Conservation (phyloP, 2,113 vertebrate genomes). For the Brachypteracias leptosomus region DNA sequence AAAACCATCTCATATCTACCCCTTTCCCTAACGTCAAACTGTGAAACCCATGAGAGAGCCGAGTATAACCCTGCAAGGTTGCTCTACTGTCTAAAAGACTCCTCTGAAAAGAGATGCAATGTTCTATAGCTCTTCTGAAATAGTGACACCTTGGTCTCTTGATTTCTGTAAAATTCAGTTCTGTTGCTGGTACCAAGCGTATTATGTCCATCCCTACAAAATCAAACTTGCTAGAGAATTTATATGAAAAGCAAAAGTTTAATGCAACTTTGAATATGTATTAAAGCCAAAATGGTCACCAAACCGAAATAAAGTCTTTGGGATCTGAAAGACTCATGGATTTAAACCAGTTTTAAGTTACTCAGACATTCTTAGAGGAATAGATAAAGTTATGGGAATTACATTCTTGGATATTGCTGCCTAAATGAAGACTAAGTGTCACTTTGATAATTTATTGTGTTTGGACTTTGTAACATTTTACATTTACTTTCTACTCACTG, state of each 20-base stretch:
- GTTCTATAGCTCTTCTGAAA: not conserved
- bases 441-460: not conserved
- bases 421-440: not conserved
- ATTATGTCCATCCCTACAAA: not conserved
- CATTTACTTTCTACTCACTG: not conserved
- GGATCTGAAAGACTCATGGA: not conserved
- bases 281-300: not conserved
- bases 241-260: not conserved
- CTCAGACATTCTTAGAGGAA: not conserved
- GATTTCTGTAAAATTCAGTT: not conserved
- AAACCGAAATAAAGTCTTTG: not conserved
- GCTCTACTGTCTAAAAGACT: not conserved
- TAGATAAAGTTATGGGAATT: not conserved
- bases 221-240: not conserved
- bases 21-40: not conserved
- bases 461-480: not conserved
- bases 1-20: not conserved
- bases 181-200: not conserved
- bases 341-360: not conserved
- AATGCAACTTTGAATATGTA: not conserved
- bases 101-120: not conserved
- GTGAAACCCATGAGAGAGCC: not conserved
- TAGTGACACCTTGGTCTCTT: not conserved
- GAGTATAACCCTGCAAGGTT: not conserved
- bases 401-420: not conserved